These are phyloP conservation scores for Peromyscus eremicus DNA, from an alignment of 2,797 vertebrate genomes.

Conservation along the genomic window DNA sequence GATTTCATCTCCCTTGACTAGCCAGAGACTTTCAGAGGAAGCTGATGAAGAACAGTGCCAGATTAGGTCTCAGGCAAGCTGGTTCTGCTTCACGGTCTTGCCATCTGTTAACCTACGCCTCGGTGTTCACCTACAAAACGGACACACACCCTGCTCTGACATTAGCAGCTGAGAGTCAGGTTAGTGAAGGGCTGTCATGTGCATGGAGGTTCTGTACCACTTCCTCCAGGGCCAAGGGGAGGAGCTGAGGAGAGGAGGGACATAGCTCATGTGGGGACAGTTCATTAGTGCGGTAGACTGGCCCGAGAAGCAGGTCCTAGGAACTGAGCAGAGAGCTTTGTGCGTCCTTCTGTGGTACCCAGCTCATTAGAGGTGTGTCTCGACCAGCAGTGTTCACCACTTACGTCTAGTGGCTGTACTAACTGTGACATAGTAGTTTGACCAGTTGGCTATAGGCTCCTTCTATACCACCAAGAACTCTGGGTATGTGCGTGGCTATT, in stretches of 20 bases:
- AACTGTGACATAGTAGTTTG: constrained; percentile 53
- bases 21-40: background rate
- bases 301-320: background rate
- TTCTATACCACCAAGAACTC: constrained; percentile 55
- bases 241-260: no score
- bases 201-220: background rate
- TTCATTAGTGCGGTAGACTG: background rate
- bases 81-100: background rate
- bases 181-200: no score
- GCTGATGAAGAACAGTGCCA: background rate
- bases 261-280: no score
- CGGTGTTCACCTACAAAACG: background rate
- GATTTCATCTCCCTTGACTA: background rate
- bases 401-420: constrained; percentile 48
- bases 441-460: constrained; percentile 62
- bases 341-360: background rate
- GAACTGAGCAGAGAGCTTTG: background rate
- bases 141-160: background rate
- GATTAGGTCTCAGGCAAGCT: background rate
- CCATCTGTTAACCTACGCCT: background rate
- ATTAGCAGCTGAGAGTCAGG: background rate
- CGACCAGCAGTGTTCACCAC: background rate
- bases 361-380: background rate
- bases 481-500: background rate
- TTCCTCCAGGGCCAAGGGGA: background rate